Base-by-base conservation (phyloP, 2,113 vertebrate genomes). In the Oceanites oceanicus region DNA sequence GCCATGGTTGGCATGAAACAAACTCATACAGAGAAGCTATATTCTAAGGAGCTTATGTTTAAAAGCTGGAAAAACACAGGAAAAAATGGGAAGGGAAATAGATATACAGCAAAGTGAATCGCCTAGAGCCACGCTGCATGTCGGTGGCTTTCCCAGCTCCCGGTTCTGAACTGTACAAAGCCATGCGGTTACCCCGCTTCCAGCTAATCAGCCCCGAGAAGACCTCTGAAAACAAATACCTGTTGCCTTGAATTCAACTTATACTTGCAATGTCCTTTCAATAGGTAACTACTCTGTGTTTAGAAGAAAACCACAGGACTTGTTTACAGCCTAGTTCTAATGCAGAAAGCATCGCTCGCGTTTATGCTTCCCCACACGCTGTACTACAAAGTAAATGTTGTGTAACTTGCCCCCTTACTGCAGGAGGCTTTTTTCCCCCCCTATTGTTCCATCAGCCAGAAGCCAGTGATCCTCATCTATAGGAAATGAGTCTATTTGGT, bases 221-320 rank as follows among this genome's bases (percentile, higher is more conserved):
- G 6, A 27, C 7, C 47, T 49, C 68, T 11, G 47, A 27, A 34
- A 66, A 30, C 8, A 20, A 30, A 17, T 2, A 19, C 18, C 50
- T 11, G 25, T 1, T 42, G 30, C 20, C 59, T 30, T 19, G 55
- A 74, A 19, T 2, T 86, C 72, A 50, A 17, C 19, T 49, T n/a
- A 14, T 1, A 55, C 3, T 23, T 50, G 14, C 13, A 5, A 32
- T 50, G 30, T 4, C 30, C 45, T 67, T 42, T 13, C 67, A 40
- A 12, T 1, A 18, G 36, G 34, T n/a, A 38, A 42, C 9, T 32
- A 3, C 5, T 2, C 19, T 2, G n/a, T 3, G 1, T 10, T 23
- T 6, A 27, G 53, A 21, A 26, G 14, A 15, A 70, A 34, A 5
- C 2, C 67, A 32, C 15, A 7, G 34, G 30, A 53, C 10, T 21